Conservation (phyloP, 2,888 invertebrate species). For the Eustalomyia histrio region DNA sequence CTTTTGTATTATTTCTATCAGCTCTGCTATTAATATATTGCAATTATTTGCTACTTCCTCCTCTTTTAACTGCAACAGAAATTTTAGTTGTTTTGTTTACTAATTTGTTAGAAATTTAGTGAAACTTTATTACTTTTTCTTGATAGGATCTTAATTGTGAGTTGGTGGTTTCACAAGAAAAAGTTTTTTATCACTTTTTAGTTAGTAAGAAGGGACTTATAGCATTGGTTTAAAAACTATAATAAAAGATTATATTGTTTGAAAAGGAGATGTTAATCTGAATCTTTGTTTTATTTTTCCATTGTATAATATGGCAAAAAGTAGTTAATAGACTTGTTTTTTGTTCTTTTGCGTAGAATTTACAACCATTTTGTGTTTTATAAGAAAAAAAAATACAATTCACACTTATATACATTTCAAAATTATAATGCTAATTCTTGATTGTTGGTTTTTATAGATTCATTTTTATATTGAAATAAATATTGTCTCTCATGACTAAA, state of each 20-base stretch:
- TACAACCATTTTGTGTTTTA: too few species aligned
- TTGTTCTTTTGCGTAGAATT: too few species aligned
- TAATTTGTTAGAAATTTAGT: conserved; percentile 37
- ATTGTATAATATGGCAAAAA: background rate
- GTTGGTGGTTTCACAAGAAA: conserved; percentile 26
- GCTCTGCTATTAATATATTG: too few species aligned
- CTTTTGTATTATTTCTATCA: too few species aligned
- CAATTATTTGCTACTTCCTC: background rate
- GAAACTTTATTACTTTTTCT: conserved; percentile 35
- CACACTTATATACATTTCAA: too few species aligned
- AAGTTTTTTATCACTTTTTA: conserved; percentile 22
- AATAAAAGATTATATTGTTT: background rate
- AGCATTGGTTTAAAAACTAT: background rate
- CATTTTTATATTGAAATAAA: too few species aligned
- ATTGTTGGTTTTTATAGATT: too few species aligned
- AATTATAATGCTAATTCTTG: too few species aligned
- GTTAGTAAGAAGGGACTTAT: background rate
- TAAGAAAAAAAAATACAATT: too few species aligned
- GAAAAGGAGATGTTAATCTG: background rate
- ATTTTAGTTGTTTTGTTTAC: conserved; percentile 33
- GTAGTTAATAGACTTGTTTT: background rate
- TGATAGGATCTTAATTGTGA: conserved; percentile 50
- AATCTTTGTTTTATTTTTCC: background rate
- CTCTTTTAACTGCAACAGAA: background rate
- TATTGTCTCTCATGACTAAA: too few species aligned